Percentiles rank a stretch among this genome's conserved stretches.
These are phyloP conservation scores for Paracentrotus lividus DNA, from an alignment of 53 echinoderm and acorn worm species.

Conservation along the genomic window DNA sequence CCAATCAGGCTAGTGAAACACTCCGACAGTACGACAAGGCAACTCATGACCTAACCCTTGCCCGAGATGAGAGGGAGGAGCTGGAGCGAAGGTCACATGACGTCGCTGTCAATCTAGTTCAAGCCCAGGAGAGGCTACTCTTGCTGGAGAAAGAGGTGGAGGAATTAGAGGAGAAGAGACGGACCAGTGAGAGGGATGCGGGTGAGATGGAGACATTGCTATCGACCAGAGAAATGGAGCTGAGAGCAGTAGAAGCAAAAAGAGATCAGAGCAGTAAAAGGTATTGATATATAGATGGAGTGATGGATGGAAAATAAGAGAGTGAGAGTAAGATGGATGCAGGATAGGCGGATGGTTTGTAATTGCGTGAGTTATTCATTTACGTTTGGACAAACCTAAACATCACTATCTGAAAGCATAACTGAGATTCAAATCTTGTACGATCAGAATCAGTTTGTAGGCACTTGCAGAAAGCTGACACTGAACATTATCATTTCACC, in stretches of 20 bases:
- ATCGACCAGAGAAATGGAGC: conserved; percentile 75
- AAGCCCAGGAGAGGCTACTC: conserved; percentile 71
- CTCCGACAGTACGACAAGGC: conserved; percentile 24
- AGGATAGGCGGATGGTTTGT: too few relatives aligned
- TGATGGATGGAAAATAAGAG: neutral
- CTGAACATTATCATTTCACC: too few relatives aligned
- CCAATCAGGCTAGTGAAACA: conserved; percentile 50
- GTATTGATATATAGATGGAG: neutral
- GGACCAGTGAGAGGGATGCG: conserved; percentile 70
- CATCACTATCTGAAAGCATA: too few relatives aligned
- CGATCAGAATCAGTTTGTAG: too few relatives aligned
- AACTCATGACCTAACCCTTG: conserved; percentile 22
- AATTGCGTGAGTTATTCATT: too few relatives aligned
- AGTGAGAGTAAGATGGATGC: too few relatives aligned
- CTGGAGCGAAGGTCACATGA: conserved; percentile 69
- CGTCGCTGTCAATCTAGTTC: conserved; percentile 76
- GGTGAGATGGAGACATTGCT: conserved; percentile 76
- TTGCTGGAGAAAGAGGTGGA: conserved; percentile 75
- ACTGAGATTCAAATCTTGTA: too few relatives aligned
- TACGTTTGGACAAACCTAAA: too few relatives aligned
- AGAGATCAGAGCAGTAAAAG: conserved; percentile 70
- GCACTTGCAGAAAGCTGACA: too few relatives aligned
- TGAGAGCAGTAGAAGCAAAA: conserved; percentile 82
- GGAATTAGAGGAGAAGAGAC: conserved; percentile 83
- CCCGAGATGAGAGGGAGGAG: conserved; percentile 43